phyloP scores from a whole-genome alignment of 2,113 vertebrate species.

The Notarius quadriscutis region DNA sequence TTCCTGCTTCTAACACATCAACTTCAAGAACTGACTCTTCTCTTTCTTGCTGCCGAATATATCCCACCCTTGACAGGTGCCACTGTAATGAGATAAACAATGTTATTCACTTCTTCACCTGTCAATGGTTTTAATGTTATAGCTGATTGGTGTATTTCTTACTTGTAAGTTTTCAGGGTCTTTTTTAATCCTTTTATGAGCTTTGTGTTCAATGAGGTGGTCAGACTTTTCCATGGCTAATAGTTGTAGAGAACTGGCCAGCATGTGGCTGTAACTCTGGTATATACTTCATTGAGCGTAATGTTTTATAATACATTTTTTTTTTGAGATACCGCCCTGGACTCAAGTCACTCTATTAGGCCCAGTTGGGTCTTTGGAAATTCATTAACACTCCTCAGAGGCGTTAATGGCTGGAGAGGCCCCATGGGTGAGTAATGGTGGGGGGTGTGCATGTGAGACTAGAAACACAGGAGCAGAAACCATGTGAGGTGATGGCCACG shows the following conservation, averaged over 20 bases:
- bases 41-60: no score
- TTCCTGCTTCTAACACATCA: no score
- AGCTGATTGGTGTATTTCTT: background rate
- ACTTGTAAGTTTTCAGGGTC: background rate
- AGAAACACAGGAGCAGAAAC: background rate
- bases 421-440: background rate
- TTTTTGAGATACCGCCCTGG: background rate
- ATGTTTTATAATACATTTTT: background rate
- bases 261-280: background rate
- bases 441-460: background rate
- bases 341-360: constrained; percentile 11
- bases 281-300: background rate
- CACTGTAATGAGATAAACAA: no score
- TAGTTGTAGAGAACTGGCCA: background rate
- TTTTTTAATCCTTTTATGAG: background rate
- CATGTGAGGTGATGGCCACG: background rate
- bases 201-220: constrained; percentile 3
- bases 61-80: no score
- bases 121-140: no score
- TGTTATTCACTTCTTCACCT: no score
- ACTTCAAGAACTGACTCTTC: no score
- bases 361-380: constrained; percentile 29
- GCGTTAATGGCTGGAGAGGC: background rate
- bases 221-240: background rate
- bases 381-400: constrained; percentile 26